Conservation (phyloP, 2,888 invertebrate species). For the Apamea epomidion region DNA sequence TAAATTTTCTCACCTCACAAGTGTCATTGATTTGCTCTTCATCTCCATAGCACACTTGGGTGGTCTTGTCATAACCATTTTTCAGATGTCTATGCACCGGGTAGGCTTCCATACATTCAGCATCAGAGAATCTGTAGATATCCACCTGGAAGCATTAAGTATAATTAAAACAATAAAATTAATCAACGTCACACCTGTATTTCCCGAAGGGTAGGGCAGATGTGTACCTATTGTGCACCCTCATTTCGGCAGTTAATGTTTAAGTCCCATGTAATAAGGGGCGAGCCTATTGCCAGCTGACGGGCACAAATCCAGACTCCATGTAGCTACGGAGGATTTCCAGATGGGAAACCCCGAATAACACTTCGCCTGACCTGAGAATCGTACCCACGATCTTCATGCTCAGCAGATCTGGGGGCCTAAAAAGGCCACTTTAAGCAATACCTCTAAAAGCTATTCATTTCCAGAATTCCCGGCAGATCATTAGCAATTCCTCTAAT, state of each 20-base stretch:
- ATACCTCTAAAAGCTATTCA: too few species aligned
- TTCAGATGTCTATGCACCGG: conserved; percentile 36
- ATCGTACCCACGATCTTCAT: too few species aligned
- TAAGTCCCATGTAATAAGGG: too few species aligned
- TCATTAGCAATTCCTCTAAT: too few species aligned
- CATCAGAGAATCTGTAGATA: conserved; percentile 14
- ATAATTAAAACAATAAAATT: neutral
- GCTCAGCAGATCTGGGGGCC: too few species aligned
- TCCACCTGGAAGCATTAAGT: conserved; percentile 20
- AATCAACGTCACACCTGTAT: neutral
- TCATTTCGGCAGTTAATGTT: too few species aligned
- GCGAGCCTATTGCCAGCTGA: too few species aligned
- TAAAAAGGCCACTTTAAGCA: too few species aligned
- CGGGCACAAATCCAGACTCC: neutral
- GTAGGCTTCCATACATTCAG: conserved; percentile 13
- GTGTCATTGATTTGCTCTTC: conserved; percentile 30
- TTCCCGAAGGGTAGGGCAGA: neutral
- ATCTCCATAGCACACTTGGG: conserved; percentile 44
- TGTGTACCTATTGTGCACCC: neutral
- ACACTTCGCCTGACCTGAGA: too few species aligned
- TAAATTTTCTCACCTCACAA: conserved; percentile 35
- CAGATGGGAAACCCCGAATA: too few species aligned
- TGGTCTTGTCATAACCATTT: conserved; percentile 24
- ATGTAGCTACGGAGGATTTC: too few species aligned
- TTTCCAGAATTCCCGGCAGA: too few species aligned